phyloP scores from a whole-genome alignment of 2,888 invertebrate species.

The Neoitamus cyanurus region DNA sequence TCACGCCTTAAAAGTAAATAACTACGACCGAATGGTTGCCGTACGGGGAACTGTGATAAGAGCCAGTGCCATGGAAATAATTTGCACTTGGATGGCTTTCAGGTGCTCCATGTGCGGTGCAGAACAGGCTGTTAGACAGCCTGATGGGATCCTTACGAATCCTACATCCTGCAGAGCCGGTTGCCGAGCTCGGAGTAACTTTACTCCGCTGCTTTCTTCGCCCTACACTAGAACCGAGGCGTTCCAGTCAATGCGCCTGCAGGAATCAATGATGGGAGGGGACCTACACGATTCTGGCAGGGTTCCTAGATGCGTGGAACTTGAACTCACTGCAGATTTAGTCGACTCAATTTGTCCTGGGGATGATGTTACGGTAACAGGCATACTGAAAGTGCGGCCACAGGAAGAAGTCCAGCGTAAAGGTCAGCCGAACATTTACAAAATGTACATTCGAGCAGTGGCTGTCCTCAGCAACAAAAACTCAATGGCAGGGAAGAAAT shows the following conservation, averaged over 20 bases:
- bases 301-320: conserved; percentile 83
- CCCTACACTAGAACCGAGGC: conserved; percentile 79
- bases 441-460: conserved; percentile 83
- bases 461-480: conserved; percentile 80
- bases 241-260: conserved; percentile 84
- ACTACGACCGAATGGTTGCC: conserved; percentile 80
- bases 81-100: conserved; percentile 83
- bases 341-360: conserved; percentile 88
- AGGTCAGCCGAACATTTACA: conserved; percentile 72
- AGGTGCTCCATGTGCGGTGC: conserved; percentile 76
- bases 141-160: conserved; percentile 57
- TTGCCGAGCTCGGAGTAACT: conserved; percentile 72
- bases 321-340: conserved; percentile 85
- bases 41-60: conserved; percentile 87
- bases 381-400: conserved; percentile 80
- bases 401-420: conserved; percentile 60
- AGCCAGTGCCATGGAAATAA: conserved; percentile 78
- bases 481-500: conserved; percentile 68
- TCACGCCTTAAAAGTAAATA: conserved; percentile 77
- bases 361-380: conserved; percentile 87
- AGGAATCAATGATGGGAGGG: conserved; percentile 72
- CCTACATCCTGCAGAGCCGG: conserved; percentile 72
- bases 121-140: conserved; percentile 75
- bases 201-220: conserved; percentile 74
- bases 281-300: conserved; percentile 73